Evolutionary conservation across 2,888 invertebrate species (phyloP), one percentile per base, ranked within the genome.

Genomic region (Esperia sulphurella): DNA sequence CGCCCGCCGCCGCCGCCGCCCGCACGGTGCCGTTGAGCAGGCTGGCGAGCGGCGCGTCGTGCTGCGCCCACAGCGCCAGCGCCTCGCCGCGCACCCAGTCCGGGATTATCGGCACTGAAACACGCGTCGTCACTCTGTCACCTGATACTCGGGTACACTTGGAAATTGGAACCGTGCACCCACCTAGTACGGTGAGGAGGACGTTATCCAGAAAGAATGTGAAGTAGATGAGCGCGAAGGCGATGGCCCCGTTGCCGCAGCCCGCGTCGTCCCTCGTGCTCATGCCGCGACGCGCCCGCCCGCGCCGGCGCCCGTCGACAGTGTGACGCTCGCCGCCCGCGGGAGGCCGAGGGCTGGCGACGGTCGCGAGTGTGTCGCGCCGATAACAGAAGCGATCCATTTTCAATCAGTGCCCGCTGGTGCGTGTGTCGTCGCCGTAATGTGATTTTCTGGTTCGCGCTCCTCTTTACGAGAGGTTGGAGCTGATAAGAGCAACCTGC

Each of bases 181-280:
- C 83, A 97, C 97, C 97, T 44, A 97, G 94, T 35, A 96, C 95
- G 33, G 97, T 97, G 42, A 97, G 90, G 14, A 97, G 90, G 54
- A 97, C 93, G 81, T 97, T 97, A 86, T 97, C 97, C 75, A 95
- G 81, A 64, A 96, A 91, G 72, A 96, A 92, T 1, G 95, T 94
- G 52, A 94, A 78, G 75, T 96, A 96, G 46, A 95, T 78, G 46
- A 88, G 71, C 0, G 70, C 69, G 54, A 87, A 85, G 31, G 85
- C 79, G 44, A 72, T 28, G 38, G 68, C 55, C 40, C 71, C 72
- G 33, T 53, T 14, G 51, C 46, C 8, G 44, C 48, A 29, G 55
- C 49, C 31, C 51, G 52, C 48, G 58, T 59, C 60, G 58, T 63
- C 54, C 53, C 59, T 21, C n/a, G n/a, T n/a, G 48, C 44, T 50